Conservation (phyloP, 2,888 invertebrate genomes). For the Amorpha juglandis region DNA sequence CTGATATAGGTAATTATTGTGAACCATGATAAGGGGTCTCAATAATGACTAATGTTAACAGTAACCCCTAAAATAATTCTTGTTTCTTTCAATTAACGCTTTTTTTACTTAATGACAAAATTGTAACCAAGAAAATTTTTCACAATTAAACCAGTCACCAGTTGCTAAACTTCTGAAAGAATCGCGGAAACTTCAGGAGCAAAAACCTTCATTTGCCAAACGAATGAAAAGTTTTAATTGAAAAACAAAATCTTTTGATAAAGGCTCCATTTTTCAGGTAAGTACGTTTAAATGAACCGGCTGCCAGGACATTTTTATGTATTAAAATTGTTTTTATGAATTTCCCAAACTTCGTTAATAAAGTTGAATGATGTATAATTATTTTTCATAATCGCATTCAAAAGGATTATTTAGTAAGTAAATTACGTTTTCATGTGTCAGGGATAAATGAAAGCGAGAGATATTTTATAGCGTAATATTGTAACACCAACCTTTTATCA, state of each 20-base stretch:
- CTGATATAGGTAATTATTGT: too few species aligned
- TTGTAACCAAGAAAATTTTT: constrained; percentile 8
- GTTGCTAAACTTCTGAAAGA: constrained; percentile 26
- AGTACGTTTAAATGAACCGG: constrained; percentile 24
- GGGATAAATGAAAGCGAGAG: too few species aligned
- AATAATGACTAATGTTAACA: too few species aligned
- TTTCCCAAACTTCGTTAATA: neutral
- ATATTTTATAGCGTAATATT: too few species aligned
- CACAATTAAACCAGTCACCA: constrained; percentile 17
- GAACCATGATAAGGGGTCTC: too few species aligned
- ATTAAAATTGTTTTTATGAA: constrained; percentile 12
- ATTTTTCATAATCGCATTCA: neutral
- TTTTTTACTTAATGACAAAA: neutral
- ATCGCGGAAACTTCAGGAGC: constrained; percentile 22
- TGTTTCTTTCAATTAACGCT: neutral
- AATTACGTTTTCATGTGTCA: too few species aligned
- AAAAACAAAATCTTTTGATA: constrained; percentile 35
- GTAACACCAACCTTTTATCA: too few species aligned
- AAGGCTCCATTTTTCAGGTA: constrained; percentile 35
- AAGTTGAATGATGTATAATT: neutral
- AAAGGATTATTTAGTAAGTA: neutral
- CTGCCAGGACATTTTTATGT: constrained; percentile 6
- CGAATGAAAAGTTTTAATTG: constrained; percentile 43
- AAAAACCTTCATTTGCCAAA: constrained; percentile 31
- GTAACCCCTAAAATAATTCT: neutral